These are phyloP conservation scores for Seriola dumerili DNA, from an alignment of 2,113 vertebrate genomes.

Conservation along the genomic window DNA sequence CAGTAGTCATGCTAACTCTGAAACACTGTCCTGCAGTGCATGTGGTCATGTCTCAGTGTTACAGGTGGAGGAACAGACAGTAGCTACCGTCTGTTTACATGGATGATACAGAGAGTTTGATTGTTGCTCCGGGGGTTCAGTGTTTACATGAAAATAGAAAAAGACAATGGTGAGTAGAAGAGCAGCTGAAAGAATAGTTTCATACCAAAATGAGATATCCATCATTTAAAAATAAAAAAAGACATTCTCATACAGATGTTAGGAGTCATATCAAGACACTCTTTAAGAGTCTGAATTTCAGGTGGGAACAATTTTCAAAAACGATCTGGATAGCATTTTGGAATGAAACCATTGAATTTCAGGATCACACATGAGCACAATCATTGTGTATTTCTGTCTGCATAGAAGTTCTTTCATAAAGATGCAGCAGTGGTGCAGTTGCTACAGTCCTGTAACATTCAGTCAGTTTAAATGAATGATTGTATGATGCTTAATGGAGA, in stretches of 20 bases:
- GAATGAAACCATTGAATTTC: slow-evolving; percentile 14
- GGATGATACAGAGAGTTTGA: neutral
- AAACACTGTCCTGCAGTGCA: slow-evolving; percentile 45
- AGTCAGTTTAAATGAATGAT: neutral
- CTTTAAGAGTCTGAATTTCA: neutral
- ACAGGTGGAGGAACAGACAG: neutral
- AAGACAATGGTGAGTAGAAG: neutral
- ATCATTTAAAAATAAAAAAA: neutral
- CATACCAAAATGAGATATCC: slow-evolving; percentile 18
- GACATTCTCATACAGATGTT: neutral
- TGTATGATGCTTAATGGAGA: neutral
- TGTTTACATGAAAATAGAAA: neutral
- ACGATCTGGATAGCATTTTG: neutral
- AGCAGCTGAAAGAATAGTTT: neutral
- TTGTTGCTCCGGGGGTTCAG: neutral
- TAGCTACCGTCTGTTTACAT: neutral
- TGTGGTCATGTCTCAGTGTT: slow-evolving; percentile 2
- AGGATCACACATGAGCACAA: slow-evolving; percentile 2
- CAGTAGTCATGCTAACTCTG: neutral
- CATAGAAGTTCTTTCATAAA: neutral
- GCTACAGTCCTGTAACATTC: slow-evolving; percentile 18
- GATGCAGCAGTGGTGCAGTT: neutral
- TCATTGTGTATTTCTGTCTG: slow-evolving; percentile 3
- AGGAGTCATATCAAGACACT: neutral
- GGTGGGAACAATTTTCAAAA: neutral